phyloP scores from a whole-genome alignment of 2,888 invertebrate genomes.

The Thera obeliscata region DNA sequence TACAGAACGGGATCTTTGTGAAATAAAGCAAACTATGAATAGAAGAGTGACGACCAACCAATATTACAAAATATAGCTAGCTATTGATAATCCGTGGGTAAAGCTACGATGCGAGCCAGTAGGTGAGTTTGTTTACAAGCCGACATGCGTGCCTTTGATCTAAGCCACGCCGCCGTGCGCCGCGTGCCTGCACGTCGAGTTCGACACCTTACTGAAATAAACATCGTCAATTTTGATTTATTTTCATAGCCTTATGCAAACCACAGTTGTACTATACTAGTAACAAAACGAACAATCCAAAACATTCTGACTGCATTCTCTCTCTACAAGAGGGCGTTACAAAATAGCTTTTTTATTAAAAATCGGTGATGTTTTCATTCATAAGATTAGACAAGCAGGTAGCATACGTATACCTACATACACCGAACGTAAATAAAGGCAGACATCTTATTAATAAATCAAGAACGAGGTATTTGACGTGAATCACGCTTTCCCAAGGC shows the following conservation, averaged over 20 bases:
- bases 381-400: neutral
- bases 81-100: neutral
- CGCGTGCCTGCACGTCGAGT: neutral
- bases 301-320: too few species aligned
- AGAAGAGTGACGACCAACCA: neutral
- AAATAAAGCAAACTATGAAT: neutral
- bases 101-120: neutral
- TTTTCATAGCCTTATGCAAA: neutral
- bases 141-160: neutral
- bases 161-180: neutral
- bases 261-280: too few species aligned
- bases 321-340: too few species aligned
- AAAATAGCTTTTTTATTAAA: too few species aligned
- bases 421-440: constrained; percentile 3
- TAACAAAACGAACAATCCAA: too few species aligned
- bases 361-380: too few species aligned
- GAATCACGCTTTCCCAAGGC: constrained; percentile 11
- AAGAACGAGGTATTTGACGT: constrained; percentile 11
- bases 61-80: neutral
- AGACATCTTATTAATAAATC: constrained; percentile 20
- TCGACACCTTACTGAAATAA: neutral
- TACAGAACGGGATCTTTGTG: too few species aligned
- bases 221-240: neutral
- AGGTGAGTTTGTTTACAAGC: neutral
- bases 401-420: neutral